Evolutionary conservation across 1,140 invertebrate genomes (phyloP).

Genomic region (Nymphalis io): DNA sequence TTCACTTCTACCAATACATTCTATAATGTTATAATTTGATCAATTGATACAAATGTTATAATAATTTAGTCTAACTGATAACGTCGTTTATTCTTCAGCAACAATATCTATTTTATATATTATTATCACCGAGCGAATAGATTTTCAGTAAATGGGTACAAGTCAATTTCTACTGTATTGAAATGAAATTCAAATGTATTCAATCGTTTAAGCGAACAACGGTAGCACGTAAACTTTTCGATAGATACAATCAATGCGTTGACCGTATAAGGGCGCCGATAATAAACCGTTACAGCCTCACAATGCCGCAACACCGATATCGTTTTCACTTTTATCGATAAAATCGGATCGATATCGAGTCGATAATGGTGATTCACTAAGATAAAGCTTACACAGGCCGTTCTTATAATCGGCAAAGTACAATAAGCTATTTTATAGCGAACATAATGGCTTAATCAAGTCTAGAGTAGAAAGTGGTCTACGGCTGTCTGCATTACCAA

Average conservation of each 20-base stretch:
- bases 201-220: constrained; percentile 42
- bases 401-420: constrained; percentile 55
- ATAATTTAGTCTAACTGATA: background rate
- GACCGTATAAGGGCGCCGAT: constrained; percentile 52
- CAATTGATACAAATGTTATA: no score
- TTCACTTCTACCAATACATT: no score
- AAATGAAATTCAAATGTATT: constrained; percentile 41
- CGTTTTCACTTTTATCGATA: constrained; percentile 71
- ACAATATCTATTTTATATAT: constrained; percentile 5
- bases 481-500: constrained; percentile 45
- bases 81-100: background rate
- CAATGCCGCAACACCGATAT: constrained; percentile 55
- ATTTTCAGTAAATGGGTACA: constrained; percentile 27
- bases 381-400: constrained; percentile 47
- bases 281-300: constrained; percentile 53
- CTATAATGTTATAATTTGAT: no score
- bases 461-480: constrained; percentile 64
- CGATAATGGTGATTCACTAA: constrained; percentile 64
- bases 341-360: constrained; percentile 52
- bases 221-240: constrained; percentile 53
- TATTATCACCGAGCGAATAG: constrained; percentile 17
- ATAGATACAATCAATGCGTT: constrained; percentile 50
- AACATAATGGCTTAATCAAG: constrained; percentile 68
- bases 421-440: constrained; percentile 61
- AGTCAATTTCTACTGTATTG: constrained; percentile 33